Conservation (phyloP, 2,113 vertebrate genomes). For the Phoenicopterus ruber region DNA sequence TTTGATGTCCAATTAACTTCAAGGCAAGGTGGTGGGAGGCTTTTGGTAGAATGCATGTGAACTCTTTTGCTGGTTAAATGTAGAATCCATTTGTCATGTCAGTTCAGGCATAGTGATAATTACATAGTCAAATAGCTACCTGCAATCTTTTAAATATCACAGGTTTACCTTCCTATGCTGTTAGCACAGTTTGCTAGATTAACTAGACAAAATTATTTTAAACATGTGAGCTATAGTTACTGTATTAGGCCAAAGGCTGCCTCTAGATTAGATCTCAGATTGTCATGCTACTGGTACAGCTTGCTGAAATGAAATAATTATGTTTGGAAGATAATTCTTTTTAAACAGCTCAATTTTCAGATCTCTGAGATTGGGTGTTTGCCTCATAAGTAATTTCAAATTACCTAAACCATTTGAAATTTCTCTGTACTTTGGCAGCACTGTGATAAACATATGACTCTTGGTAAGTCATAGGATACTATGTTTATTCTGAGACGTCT, state of each 20-base stretch:
- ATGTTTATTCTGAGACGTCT: constrained; percentile 47
- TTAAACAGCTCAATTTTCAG: constrained; percentile 41
- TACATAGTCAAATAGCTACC: not conserved
- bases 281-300: not conserved
- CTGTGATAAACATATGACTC: constrained; percentile 46
- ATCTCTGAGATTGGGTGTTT: constrained; percentile 53
- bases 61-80: not conserved
- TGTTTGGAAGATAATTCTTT: not conserved
- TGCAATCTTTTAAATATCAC: not conserved
- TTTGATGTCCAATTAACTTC: not conserved
- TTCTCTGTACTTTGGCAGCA: constrained; percentile 22
- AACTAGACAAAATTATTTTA: constrained; percentile 53
- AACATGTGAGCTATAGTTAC: constrained; percentile 42
- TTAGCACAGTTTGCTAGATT: not conserved
- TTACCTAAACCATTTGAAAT: constrained; percentile 40
- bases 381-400: constrained; percentile 38
- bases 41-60: not conserved
- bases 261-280: constrained; percentile 36
- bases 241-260: constrained; percentile 23
- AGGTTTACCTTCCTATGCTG: not conserved
- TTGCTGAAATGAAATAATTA: not conserved
- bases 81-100: not conserved
- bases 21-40: not conserved
- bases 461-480: constrained; percentile 35
- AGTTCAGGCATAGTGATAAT: not conserved